Base-by-base conservation (phyloP, 2,797 vertebrate species). In the Synaphobranchus kaupii region DNA sequence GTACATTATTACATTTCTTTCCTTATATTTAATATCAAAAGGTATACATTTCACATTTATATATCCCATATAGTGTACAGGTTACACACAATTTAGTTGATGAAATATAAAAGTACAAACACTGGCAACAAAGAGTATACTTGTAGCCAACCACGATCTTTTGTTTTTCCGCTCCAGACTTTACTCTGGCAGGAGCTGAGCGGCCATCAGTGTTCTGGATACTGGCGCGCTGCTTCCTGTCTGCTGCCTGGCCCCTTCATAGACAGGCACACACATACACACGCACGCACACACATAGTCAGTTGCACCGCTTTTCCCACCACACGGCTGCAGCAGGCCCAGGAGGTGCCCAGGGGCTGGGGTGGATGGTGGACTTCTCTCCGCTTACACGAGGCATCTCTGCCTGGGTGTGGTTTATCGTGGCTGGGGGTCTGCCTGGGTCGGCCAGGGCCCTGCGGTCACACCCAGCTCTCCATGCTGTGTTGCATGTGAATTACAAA, bases 261-360 rank as follows among this genome's bases (percentile, higher is more conserved):
- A 39, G 52, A 83, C 73, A n/a, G 1, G 17, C 52, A n/a, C 89
- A 84, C 89, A 89, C 89, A 89, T 89, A 86, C 28, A 54, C 17
- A n/a, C 56, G 52, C 66, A 47, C 71, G 68, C 81, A 86, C 31
- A 87, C 81, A 10, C 15, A 83, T 31, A 92, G 93, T 89, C 93
- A 34, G 93, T 94, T 95, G 91, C 90, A 94, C 93, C 93, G 92
- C 92, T 93, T 90, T 93, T 93, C 92, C 90, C 68, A 91, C 91
- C 89, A 89, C 90, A 89, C 73, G 48, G 85, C 66, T 87, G 28
- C 90, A 91, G 86, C 90, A 89, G 34, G n/a, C 81, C 73, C 52
- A 86, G 84, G 87, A 83, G 88, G 0, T 86, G 86, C 85, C 56
- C 85, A 87, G 89, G 88, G 80, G 82, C 58, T 60, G 76, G 34